Evolutionary conservation across 1,140 invertebrate species (phyloP).

Genomic region (Camponotus pennsylvanicus): DNA sequence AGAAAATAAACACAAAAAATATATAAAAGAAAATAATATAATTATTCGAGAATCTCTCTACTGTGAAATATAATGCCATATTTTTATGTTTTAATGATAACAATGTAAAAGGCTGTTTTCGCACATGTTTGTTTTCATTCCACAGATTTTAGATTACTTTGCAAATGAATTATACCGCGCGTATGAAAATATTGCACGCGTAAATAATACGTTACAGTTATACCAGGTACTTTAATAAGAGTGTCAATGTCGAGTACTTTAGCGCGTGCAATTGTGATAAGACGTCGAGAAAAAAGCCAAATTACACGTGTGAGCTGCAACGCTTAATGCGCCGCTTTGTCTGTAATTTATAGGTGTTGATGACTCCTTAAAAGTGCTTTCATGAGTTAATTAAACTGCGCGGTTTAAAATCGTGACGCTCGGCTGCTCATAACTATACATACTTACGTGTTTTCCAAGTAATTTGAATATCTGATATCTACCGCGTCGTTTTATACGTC

Average conservation of each 20-base stretch:
- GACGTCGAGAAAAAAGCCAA: constrained; percentile 6
- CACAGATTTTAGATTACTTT: no score
- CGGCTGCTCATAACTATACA: constrained; percentile 20
- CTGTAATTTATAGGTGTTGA: constrained; percentile 47
- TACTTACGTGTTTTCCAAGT: not conserved
- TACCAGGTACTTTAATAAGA: not conserved
- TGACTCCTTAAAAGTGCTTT: constrained; percentile 52
- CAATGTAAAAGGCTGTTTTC: no score
- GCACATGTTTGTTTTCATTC: no score
- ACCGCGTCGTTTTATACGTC: constrained; percentile 28
- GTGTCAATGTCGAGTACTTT: not conserved
- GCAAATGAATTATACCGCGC: no score
- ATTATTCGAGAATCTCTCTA: no score
- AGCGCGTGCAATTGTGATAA: constrained; percentile 3
- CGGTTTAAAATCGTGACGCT: constrained; percentile 2
- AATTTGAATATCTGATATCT: constrained; percentile 54
- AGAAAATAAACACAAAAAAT: no score
- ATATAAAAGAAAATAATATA: no score
- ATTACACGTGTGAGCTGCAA: constrained; percentile 18
- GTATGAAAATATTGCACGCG: not conserved
- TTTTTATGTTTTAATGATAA: no score
- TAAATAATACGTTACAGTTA: not conserved
- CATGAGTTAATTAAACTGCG: constrained; percentile 31
- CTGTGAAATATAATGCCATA: no score
- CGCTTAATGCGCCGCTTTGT: constrained; percentile 22